Evolutionary conservation across 2,888 invertebrate species (phyloP), one percentile per base, ranked within the genome.

Genomic region (Drosophila stalkeri): DNA sequence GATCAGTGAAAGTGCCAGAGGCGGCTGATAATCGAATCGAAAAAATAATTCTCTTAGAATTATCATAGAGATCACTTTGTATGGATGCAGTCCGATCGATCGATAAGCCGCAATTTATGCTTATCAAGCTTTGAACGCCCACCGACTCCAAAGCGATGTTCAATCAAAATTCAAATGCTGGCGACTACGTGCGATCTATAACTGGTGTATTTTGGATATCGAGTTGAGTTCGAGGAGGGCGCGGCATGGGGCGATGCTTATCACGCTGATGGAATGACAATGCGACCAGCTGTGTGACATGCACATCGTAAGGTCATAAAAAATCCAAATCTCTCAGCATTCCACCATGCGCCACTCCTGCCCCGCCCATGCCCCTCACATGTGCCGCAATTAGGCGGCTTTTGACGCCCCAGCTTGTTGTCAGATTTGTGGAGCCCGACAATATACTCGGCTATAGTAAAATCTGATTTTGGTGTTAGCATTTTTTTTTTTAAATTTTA

Each of bases 371-470:
- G 18, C 56, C 56, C 37, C 20, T 23, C 18, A 67, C 72, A 78
- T 77, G 78, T 80, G 86, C 81, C 83, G 81, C 86, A 82, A 87
- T 81, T 77, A 87, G 81, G 62, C 81, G 86, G 72, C 74, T 61
- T 82, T 87, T 85, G 86, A 89, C 83, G 89, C 86, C 81, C 85
- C 85, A 81, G 72, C 87, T 80, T 82, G 79, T 83, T 79, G 84
- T 71, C 70, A 69, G 68, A 72, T 65, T 62, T 65, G 23, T 71
- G 78, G 70, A 68, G 75, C 78, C 78, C 66, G 52, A 43, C 51
- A 18, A 37, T 64, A 65, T 31, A 46, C 41, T 41, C 23, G 4
- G 35, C 55, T 37, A 9, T 16, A n/a, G 37, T 64, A 3, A 68
- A 46, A 63, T 72, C 44, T 31, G 56, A 57, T 68, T 66, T 71